Evolutionary conservation across 2,888 invertebrate species (phyloP).

Genomic region (Oligia fasciuncula): DNA sequence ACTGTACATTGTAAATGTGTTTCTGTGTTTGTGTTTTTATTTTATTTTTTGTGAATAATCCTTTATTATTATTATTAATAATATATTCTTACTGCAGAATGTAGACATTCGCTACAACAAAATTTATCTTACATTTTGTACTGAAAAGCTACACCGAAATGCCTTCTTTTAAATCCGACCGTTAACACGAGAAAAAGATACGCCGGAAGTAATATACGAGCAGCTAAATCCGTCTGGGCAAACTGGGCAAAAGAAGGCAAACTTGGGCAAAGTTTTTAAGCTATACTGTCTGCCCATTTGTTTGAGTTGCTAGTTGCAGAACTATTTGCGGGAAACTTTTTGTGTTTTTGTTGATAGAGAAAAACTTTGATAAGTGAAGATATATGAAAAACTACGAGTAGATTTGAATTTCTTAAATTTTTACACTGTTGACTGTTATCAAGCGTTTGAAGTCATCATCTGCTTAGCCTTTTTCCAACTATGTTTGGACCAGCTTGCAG

Average conservation of each 20-base stretch:
- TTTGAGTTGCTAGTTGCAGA: conserved; percentile 39
- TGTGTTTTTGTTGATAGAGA: conserved; percentile 17
- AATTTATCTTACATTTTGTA: background rate
- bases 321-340: conserved; percentile 43
- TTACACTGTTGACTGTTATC: background rate
- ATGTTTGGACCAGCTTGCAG: too few relatives aligned
- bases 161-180: conserved; percentile 7
- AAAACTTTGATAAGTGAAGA: background rate
- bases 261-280: conserved; percentile 57
- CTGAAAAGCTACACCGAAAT: conserved; percentile 11
- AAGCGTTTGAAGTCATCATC: too few relatives aligned
- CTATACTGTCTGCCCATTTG: conserved; percentile 49
- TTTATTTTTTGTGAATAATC: too few relatives aligned
- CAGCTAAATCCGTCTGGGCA: conserved; percentile 48
- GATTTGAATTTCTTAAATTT: background rate
- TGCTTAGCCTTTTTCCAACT: too few relatives aligned
- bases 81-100: background rate
- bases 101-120: conserved; percentile 7
- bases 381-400: too few relatives aligned
- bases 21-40: too few relatives aligned
- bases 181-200: conserved; percentile 42
- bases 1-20: too few relatives aligned
- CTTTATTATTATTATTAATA: too few relatives aligned
- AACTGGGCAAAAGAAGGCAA: conserved; percentile 29
- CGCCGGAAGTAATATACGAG: conserved; percentile 52